Conservation (phyloP, 2,797 vertebrate genomes). For the Pterois miles region DNA sequence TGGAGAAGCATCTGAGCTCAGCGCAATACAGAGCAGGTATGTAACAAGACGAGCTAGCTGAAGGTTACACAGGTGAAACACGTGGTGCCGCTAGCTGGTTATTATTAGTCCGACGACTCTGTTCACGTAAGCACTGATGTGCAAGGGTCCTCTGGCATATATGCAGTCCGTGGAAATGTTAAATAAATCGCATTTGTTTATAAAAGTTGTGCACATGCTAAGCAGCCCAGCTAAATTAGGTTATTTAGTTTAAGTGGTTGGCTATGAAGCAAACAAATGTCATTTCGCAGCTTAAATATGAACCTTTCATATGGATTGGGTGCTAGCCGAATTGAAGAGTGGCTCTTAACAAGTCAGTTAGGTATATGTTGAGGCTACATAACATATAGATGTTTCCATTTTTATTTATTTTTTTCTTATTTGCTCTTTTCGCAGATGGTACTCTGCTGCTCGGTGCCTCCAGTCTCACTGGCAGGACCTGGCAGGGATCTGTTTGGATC, state of each 20-base stretch:
- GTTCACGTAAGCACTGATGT: background rate
- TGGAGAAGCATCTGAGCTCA: conserved; percentile 92
- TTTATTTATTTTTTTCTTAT: background rate
- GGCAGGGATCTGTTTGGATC: conserved; percentile 95
- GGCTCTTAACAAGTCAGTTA: background rate
- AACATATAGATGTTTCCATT: background rate
- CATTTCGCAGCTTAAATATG: background rate
- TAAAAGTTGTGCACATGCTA: background rate
- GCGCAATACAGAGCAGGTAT: conserved; percentile 87
- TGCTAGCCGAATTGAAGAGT: background rate
- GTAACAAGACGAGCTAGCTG: background rate
- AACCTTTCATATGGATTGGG: background rate
- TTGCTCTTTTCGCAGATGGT: conserved; percentile 82
- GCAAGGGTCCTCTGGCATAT: background rate
- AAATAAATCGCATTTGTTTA: background rate
- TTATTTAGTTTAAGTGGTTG: background rate
- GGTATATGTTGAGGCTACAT: background rate
- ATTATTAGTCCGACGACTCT: background rate
- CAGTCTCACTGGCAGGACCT: conserved; percentile 91
- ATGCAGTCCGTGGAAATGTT: background rate
- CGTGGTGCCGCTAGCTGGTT: conserved; percentile 28
- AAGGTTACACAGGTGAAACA: conserved; percentile 16
- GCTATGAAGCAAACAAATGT: background rate
- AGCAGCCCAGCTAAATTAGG: background rate
- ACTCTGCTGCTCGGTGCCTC: conserved; percentile 91